These are phyloP conservation scores for Amorpha juglandis DNA, from an alignment of 2,888 invertebrate genomes.

Conservation along the genomic window DNA sequence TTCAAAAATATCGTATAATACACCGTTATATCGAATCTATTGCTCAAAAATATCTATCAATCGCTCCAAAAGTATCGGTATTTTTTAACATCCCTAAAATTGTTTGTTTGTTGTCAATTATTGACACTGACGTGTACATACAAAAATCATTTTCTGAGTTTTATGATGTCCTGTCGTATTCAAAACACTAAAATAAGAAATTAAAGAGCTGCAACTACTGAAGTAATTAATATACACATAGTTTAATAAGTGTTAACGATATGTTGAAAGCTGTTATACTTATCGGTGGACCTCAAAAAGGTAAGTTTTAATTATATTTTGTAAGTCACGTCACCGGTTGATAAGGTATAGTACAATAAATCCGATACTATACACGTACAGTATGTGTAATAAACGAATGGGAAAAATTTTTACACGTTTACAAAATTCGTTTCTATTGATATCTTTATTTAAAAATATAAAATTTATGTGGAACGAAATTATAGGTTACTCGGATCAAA, in stretches of 20 bases:
- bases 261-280: constrained; percentile 95
- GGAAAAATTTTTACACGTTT: too few relatives aligned
- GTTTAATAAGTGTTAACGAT: constrained; percentile 27
- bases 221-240: neutral
- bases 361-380: neutral
- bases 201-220: neutral
- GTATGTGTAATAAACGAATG: neutral
- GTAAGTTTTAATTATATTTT: constrained; percentile 70
- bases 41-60: too few relatives aligned
- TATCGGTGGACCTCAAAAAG: constrained; percentile 97
- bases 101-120: neutral
- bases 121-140: constrained; percentile 3
- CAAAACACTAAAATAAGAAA: neutral
- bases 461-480: too few relatives aligned
- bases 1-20: too few relatives aligned
- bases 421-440: too few relatives aligned
- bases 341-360: constrained; percentile 26
- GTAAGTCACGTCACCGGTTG: constrained; percentile 59
- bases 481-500: too few relatives aligned
- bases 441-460: too few relatives aligned
- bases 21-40: too few relatives aligned
- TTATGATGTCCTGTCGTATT: neutral
- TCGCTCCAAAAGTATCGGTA: too few relatives aligned
- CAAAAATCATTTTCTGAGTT: too few relatives aligned
- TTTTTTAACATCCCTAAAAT: neutral